Evolutionary conservation across 2,797 vertebrate species (phyloP), one percentile per base, ranked within the genome.

Genomic region (Malacoraja senta): DNA sequence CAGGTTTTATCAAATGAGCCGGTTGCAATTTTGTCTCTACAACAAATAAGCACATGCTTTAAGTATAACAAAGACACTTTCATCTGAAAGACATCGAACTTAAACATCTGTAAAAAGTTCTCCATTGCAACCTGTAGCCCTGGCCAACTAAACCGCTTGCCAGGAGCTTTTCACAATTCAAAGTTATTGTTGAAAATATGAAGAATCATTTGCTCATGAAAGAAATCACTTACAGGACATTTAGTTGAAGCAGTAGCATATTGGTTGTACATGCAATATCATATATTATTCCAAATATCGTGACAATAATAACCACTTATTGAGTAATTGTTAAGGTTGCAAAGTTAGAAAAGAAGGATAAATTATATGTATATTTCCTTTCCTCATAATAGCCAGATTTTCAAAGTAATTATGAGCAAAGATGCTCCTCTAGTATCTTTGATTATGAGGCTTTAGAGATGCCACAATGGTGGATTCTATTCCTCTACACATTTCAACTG

Each of bases 1-100:
- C 98, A 98, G 83, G 98, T 99, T 95, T 98, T 99, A 94, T 99
- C 99, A 94, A 99, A 99, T 84, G 99, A 99, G 93, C 98, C 98
- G 0, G 99, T 99, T 94, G 98, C 98, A 95, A 99, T 98, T 96
- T 98, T 99, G 96, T 99, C 98, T 94, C 98, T 99, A 95, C 21
- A 74, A 93, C 94, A 65, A 80, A 94, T 93, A 93, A 65, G 17
- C 21, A 8, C 12, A 19, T 2, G 15, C 32, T 74, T 76, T n/a
- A 92, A 92, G 6, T 1, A 58, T 15, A 12, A 44, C 35, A 12
- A 6, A n/a, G n/a, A n/a, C n/a, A n/a, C n/a, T n/a, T n/a, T n/a
- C n/a, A n/a, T n/a, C n/a, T n/a, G n/a, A n/a, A 63, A 65, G 58
- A 86, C 61, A 32, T 35, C 8, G 8, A 1, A 19, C 8, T 8